A percentile compares a stretch with the other conserved stretches of the same genome.
These are phyloP conservation scores for Callaeas wilsoni DNA, from an alignment of 2,113 vertebrate species.

Conservation along the genomic window DNA sequence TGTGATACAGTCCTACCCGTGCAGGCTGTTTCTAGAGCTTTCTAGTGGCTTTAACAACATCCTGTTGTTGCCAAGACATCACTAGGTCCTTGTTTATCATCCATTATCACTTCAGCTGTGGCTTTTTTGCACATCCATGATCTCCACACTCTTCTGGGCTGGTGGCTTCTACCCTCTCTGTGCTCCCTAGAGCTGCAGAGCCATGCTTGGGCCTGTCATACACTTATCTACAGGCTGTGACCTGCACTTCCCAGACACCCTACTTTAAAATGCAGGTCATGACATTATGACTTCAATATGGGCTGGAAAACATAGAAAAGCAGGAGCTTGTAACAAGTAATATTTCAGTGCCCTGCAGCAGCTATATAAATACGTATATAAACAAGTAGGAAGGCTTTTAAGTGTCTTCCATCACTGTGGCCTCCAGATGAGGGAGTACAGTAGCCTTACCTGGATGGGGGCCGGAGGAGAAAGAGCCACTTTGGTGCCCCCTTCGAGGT, in stretches of 20 bases:
- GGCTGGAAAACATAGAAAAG: constrained; percentile 66
- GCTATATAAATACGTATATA: neutral
- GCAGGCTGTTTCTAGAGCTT: neutral
- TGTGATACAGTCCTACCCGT: neutral
- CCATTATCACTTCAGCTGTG: accelerated
- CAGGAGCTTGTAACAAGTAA: constrained; percentile 32
- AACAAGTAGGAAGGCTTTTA: neutral
- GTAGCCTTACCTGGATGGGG: neutral
- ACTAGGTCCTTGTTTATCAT: neutral
- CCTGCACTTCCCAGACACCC: neutral
- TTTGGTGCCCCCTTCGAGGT: neutral
- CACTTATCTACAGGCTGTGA: neutral
- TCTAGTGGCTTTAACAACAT: neutral
- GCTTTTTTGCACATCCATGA: neutral
- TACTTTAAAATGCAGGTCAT: neutral
- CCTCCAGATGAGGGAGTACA: neutral
- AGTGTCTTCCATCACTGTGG: neutral
- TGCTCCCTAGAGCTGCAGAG: neutral
- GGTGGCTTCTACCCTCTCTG: neutral
- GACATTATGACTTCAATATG: constrained; percentile 63
- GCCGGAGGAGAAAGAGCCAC: neutral
- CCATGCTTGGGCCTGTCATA: neutral
- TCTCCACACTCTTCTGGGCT: neutral
- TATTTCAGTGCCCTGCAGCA: constrained; percentile 63
- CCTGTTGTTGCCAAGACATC: neutral